A percentile compares a stretch with the other conserved stretches of the same genome.
These are phyloP conservation scores for Hypothenemus hampei DNA, from an alignment of 1,140 invertebrate genomes.

Conservation along the genomic window DNA sequence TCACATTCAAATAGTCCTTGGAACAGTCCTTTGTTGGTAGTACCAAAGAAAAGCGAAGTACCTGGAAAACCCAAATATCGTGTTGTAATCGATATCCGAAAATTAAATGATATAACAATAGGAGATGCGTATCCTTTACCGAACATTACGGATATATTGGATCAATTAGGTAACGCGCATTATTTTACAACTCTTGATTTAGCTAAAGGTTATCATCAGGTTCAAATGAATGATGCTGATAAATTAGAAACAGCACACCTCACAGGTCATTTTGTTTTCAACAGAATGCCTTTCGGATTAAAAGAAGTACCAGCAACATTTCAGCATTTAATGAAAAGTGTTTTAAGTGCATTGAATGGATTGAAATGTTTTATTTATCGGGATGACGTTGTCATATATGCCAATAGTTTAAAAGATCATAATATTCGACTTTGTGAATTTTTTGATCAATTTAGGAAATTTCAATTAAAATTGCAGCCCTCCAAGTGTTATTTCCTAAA, in stretches of 20 bases:
- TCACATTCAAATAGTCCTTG: constrained; percentile 34
- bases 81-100: constrained; percentile 42
- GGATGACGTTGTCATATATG: constrained; percentile 41
- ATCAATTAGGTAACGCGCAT: constrained; percentile 40
- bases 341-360: too few species aligned
- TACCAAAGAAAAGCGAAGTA: constrained; percentile 35
- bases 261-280: constrained; percentile 30
- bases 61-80: constrained; percentile 39
- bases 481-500: constrained; percentile 20
- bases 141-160: constrained; percentile 48
- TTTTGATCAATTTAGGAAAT: neutral
- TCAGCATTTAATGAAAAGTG: neutral
- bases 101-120: constrained; percentile 41
- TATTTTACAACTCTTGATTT: constrained; percentile 47
- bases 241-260: constrained; percentile 16
- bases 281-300: constrained; percentile 45
- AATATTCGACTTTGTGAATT: constrained; percentile 22
- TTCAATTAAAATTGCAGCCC: constrained; percentile 26
- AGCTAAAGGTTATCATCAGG: constrained; percentile 20
- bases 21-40: constrained; percentile 34
- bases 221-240: constrained; percentile 9
- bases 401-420: constrained; percentile 36
- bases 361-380: constrained; percentile 32
- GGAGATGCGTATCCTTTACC: constrained; percentile 50
- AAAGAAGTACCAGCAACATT: neutral